Evolutionary conservation across 2,888 invertebrate genomes (phyloP), one percentile per base, ranked within the genome.

Genomic region (Pandemis cinnamomeana): DNA sequence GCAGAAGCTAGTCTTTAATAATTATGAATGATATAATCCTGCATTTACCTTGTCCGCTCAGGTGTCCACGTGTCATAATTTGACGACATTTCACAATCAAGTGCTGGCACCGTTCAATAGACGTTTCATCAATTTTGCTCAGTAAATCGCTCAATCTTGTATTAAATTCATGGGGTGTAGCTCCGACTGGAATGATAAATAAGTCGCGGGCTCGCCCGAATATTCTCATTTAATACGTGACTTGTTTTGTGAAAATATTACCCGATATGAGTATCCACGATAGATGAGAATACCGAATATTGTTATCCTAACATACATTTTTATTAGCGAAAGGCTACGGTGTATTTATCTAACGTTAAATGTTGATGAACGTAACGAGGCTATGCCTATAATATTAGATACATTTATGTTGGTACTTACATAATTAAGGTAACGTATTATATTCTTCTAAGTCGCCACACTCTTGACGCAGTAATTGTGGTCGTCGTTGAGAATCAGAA

Each of bases 171-270:
- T 93, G 91, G 93, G 90, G 90, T 91, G 92, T 90, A 91, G 91
- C 89, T 87, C 87, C 89, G 92, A 90, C 89, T 86, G 87, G 93
- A 91, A 94, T 94, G 94, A 94, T 94, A 93, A 93, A 94, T 94
- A 94, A 93, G 93, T 88, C 85, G 83, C 91, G 89, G 93, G 91
- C 90, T 91, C 87, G 90, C 87, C 91, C 93, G 91, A 94, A 93
- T 94, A 94, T 93, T 93, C 93, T 92, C 93, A 94, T 94, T 93
- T 93, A 92, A 90, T 93, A 94, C 93, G 93, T 94, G 93, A 93
- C 93, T 89, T 92, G 93, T 91, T 93, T 93, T 86, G 89, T 85
- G 89, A 92, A 90, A 89, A 91, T 88, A 89, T 85, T 86, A 84
- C 84, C 83, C 85, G 89, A 93, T 92, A 91, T 92, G 91, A 89